These are phyloP conservation scores for Synergus japonicus DNA, from an alignment of 2,888 invertebrate species.

Conservation along the genomic window DNA sequence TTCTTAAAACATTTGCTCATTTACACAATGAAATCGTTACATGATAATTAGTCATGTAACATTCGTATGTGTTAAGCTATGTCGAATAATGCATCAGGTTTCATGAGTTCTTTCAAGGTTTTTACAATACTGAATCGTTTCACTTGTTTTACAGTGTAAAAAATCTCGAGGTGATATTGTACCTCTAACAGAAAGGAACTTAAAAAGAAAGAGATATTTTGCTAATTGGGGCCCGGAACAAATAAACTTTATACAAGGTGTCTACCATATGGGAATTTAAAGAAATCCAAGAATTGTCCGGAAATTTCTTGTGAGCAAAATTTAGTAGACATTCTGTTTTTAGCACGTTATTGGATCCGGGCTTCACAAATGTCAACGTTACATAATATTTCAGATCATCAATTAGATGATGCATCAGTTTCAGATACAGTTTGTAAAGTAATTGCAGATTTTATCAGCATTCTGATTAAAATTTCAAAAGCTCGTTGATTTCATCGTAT, in stretches of 20 bases:
- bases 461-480: not conserved
- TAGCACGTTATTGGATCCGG: too few species aligned
- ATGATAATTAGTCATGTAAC: conserved; percentile 15
- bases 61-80: not conserved
- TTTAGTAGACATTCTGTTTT: too few species aligned
- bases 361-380: not conserved
- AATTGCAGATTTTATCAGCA: not conserved
- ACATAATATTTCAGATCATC: not conserved
- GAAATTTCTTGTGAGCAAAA: too few species aligned
- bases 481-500: not conserved
- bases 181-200: not conserved
- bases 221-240: too few species aligned
- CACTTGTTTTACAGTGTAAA: not conserved
- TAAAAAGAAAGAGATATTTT: not conserved
- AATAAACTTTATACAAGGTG: too few species aligned
- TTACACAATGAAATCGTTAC: conserved; percentile 5
- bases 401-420: not conserved
- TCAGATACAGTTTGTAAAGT: not conserved
- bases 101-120: conserved; percentile 8
- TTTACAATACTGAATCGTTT: not conserved
- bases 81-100: conserved; percentile 8
- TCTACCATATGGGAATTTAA: too few species aligned
- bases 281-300: too few species aligned
- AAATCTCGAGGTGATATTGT: not conserved
- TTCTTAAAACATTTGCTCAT: not conserved